Conservation (phyloP, 2,113 vertebrate genomes). For the Chloroceryle aenea region DNA sequence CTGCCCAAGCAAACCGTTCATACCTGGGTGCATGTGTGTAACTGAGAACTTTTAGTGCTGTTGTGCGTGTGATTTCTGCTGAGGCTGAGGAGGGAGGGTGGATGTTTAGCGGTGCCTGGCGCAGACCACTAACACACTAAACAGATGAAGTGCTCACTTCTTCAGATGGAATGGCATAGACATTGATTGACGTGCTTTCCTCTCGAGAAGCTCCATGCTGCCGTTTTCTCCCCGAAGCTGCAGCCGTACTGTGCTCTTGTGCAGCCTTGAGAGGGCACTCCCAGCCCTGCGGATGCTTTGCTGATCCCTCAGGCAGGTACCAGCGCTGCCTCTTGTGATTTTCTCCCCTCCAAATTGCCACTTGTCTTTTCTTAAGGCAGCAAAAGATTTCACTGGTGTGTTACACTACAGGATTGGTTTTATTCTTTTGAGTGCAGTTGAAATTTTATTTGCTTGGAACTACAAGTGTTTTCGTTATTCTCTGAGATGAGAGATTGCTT, state of each 20-base stretch:
- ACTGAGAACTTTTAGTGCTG: not conserved
- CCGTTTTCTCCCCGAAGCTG: not conserved
- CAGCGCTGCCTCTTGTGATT: not conserved
- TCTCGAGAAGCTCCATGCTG: not conserved
- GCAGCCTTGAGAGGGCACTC: not conserved
- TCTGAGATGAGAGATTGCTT: not conserved
- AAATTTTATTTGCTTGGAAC: not conserved
- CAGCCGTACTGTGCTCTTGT: not conserved
- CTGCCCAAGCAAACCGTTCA: not conserved
- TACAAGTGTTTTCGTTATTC: not conserved
- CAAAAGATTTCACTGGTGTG: not conserved
- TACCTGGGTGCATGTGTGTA: not conserved
- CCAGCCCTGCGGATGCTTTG: not conserved
- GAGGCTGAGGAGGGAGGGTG: not conserved
- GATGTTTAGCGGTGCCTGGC: not conserved
- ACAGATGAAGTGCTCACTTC: not conserved
- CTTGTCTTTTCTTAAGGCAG: not conserved
- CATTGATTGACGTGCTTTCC: not conserved
- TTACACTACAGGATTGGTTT: not conserved
- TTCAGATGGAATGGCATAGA: rapidly evolving
- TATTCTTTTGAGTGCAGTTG: not conserved
- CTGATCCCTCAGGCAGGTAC: not conserved
- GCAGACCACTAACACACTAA: not conserved
- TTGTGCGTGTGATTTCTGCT: not conserved
- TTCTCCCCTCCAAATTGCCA: not conserved